A percentile compares a stretch with the other conserved stretches of the same genome.
These are phyloP conservation scores for Diplodus puntazzo DNA, from an alignment of 2,797 vertebrate genomes.

Conservation along the genomic window DNA sequence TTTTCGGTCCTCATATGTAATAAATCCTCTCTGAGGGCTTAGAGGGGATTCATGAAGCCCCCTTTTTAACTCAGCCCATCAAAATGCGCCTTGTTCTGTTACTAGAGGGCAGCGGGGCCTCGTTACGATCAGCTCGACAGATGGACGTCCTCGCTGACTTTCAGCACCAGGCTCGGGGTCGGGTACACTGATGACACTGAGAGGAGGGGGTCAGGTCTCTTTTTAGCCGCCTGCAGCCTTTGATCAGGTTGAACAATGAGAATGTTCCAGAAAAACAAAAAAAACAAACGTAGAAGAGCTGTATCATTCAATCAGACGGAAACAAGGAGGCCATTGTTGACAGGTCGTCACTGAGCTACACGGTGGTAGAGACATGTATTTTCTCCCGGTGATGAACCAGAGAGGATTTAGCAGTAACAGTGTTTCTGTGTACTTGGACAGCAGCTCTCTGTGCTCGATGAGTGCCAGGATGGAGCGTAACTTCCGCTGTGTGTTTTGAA, in stretches of 20 bases:
- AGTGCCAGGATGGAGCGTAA: slow-evolving; percentile 27
- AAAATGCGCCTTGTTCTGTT: slow-evolving; percentile 44
- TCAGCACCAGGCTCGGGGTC: slow-evolving; percentile 18
- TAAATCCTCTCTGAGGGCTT: not conserved
- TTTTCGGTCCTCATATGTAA: not conserved
- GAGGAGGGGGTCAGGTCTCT: not conserved
- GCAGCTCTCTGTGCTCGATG: slow-evolving; percentile 8
- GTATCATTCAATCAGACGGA: slow-evolving; percentile 6
- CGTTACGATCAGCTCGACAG: slow-evolving; percentile 16
- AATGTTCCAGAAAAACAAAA: slow-evolving; percentile 35
- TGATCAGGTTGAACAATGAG: slow-evolving; percentile 56
- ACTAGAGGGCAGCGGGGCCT: slow-evolving; percentile 43
- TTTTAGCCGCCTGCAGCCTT: slow-evolving; percentile 18
- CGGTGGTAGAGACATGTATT: not conserved
- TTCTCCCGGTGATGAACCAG: not conserved
- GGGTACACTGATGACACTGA: not conserved
- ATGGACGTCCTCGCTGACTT: slow-evolving; percentile 23
- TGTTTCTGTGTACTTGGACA: slow-evolving; percentile 2
- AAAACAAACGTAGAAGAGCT: not conserved
- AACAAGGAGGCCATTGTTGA: slow-evolving; percentile 38
- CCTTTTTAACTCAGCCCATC: slow-evolving; percentile 36
- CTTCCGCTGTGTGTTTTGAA: slow-evolving; percentile 37
- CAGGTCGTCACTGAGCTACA: slow-evolving; percentile 6
- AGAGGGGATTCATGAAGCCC: slow-evolving; percentile 23
- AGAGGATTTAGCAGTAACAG: not conserved